Evolutionary conservation across 2,113 vertebrate genomes (phyloP), one percentile per base, ranked within the genome.

Genomic region (Alosa alosa): DNA sequence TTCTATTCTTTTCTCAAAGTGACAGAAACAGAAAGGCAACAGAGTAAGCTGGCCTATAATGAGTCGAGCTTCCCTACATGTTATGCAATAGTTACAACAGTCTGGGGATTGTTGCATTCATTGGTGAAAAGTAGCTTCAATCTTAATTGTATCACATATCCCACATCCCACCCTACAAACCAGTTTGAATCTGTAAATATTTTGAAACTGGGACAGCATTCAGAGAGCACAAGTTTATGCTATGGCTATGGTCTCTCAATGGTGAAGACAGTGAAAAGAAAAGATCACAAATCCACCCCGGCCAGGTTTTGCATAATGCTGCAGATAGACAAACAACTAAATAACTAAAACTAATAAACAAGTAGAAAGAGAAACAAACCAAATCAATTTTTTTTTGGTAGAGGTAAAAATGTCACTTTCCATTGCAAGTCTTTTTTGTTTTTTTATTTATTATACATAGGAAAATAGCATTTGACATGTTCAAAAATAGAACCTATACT

Each of bases 391-490:
- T 6, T 0, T 64, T 10, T 72, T 9, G 6, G n/a, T 0, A 10
- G 64, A 31, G 64, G 25, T 25, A 72, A 39, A 72, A 72, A 72
- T 8, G 22, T 11, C 10, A 75, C 31, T 39, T 75, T 75, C 68
- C 68, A 75, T 13, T 75, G 25, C 68, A 78, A 60, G 36, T 6
- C 31, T 15, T 78, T 31, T 78, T 75, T 9, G 31, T 75, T 31
- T 86, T 86, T 94, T 94, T 93, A 93, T 94, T 78, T 94, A 91
- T 90, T 89, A 90, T 93, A 94, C 90, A 94, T 95, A 95, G 90
- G 94, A 95, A 95, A 95, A 95, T 95, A 95, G 93, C 93, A 92
- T 93, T 83, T 85, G 87, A 84, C 92, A 93, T 94, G 94, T 90
- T 93, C 49, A 86, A 94, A 94, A 46, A 90, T 50, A 89, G 68